Evolutionary conservation across 2,113 vertebrate species (phyloP), one percentile per base, ranked within the genome.

Genomic region (Ciconia boyciana): DNA sequence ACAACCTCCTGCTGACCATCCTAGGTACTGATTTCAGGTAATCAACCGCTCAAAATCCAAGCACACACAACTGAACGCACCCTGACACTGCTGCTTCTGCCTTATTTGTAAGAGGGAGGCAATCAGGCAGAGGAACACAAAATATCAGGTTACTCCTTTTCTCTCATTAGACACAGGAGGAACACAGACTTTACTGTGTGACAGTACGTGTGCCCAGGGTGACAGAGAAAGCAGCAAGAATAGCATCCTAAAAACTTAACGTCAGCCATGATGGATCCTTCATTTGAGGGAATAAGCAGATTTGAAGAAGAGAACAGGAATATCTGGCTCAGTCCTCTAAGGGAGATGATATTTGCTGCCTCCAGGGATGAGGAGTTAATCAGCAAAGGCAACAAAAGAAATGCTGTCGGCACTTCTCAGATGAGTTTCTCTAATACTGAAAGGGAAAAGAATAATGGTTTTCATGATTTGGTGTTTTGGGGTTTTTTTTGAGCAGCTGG

Each of bases 201-300:
- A 48, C 18, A 46, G 32, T 5, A 11, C 0, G 2, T 6, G 6
- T 19, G 22, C 1, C 1, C 43, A 43, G 57, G 21, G 58, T 16
- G 72, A 55, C 32, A 43, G 55, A 70, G 36, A 64, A 84, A 88
- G 25, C 32, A 69, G 36, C 34, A 46, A 41, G 60, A 58, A 41
- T 2, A 57, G 36, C 48, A 57, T 9, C 43, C 66, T 91, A 32
- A 58, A 69, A 75, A 11, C 28, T 18, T 54, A 22, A 74, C 2
- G 2, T 72, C 60, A 44, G 58, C 29, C 24, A 16, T 5, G 9
- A 6, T 17, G 48, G 48, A 68, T 26, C 81, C 57, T 62, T 52
- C 49, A 13, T 69, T 25, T 48, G 49, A 31, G 39, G 46, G 54
- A 84, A 43, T 25, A 43, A 89, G 46, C 12, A 24, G 18, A 31